Conservation (phyloP, 2,797 vertebrate genomes). For the Dromococcyx pavoninus region DNA sequence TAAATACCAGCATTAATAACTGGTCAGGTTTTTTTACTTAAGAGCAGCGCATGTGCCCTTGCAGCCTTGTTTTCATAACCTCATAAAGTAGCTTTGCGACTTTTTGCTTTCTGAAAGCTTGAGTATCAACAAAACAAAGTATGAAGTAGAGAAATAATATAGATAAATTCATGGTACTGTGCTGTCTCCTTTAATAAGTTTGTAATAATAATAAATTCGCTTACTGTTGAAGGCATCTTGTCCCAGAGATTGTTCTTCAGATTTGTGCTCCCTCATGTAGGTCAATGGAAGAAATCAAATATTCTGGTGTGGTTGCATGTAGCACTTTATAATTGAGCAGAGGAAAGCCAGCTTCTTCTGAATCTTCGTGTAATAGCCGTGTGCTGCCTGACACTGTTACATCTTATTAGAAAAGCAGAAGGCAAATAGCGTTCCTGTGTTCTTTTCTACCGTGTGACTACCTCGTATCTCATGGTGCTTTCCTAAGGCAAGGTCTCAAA, state of each 20-base stretch:
- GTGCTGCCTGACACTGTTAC: background rate
- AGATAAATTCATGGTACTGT: background rate
- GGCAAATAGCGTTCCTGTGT: background rate
- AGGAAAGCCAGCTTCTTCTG: background rate
- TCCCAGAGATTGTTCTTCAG: background rate
- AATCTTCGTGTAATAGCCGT: background rate
- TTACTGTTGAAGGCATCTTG: background rate
- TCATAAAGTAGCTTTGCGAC: background rate
- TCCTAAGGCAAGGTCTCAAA: background rate
- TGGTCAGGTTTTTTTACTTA: background rate
- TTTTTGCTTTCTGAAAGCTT: background rate
- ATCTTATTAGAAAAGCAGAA: background rate
- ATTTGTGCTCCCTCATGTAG: background rate
- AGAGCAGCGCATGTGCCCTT: background rate
- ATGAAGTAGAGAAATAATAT: background rate
- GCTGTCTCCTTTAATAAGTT: background rate
- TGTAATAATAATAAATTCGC: background rate
- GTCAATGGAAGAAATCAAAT: background rate
- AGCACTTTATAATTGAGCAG: background rate
- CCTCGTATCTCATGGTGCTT: background rate
- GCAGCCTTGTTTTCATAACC: background rate
- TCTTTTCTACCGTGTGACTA: background rate
- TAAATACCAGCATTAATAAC: background rate
- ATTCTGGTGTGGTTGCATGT: background rate
- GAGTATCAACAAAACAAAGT: background rate